phyloP scores from a whole-genome alignment of 2,888 invertebrate species.

The Steromphala cineraria region DNA sequence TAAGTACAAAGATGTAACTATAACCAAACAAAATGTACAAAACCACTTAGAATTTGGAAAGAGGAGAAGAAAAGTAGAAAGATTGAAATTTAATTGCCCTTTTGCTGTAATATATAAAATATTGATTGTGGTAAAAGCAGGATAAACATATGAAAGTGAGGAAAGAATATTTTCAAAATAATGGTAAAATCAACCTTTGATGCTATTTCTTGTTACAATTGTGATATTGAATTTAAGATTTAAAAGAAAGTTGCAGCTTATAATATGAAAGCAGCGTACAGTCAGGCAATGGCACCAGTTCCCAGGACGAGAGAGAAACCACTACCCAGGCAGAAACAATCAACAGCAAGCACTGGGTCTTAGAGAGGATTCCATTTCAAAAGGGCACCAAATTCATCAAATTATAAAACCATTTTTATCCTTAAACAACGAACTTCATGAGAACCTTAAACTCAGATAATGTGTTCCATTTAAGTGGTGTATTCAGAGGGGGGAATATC shows the following conservation, averaged over 20 bases:
- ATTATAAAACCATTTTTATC: background rate
- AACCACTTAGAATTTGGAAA: background rate
- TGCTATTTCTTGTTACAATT: no score
- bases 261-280: background rate
- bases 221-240: background rate
- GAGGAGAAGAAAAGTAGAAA: background rate
- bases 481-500: no score
- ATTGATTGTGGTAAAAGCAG: background rate
- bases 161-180: background rate
- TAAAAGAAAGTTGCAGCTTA: background rate
- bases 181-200: background rate
- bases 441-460: no score
- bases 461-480: no score
- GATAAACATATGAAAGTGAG: background rate
- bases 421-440: no score
- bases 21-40: background rate
- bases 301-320: background rate
- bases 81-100: no score
- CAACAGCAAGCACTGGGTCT: background rate
- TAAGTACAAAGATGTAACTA: background rate
- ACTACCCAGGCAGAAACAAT: background rate
- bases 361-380: background rate
- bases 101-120: no score
- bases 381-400: background rate
- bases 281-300: background rate